Base-by-base conservation (phyloP, 2,113 vertebrate species). In the Trachemys scripta region DNA sequence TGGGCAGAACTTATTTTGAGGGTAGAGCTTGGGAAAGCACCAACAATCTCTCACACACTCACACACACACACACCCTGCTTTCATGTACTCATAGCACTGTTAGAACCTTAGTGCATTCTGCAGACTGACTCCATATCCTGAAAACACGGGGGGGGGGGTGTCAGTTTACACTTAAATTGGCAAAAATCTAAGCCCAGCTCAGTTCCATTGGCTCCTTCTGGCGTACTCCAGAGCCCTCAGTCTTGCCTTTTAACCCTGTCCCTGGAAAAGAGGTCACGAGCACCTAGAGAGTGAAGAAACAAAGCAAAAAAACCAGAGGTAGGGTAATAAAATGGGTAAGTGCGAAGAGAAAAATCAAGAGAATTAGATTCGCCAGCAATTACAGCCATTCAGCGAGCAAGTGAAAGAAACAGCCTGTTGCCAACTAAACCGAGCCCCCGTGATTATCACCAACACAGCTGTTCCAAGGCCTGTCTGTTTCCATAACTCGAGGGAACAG, bases 401-500 rank as follows among this genome's bases (percentile, higher is more conserved):
- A 84, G 47, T n/a, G 27, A 80, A 86, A 84, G 87, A 80, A 93
- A 82, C 91, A 89, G 90, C 81, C 91, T 56, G 85, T 0, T 2
- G 76, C 57, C 42, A 38, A 76, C 90, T 35, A 82, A 65, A 89
- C 57, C 2, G 0, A 96, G 85, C 75, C 91, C 14, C 0, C 1
- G 76, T 50, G 81, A 75, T 84, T 8, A 0, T 85, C 84, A 95
- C 38, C 88, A 92, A 51, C 69, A 87, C 87, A 82, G 91, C 96
- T 95, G 95, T 95, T 95, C 82, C 86, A 38, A 24, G 0, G 0
- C 56, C 93, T 87, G 89, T 89, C 84, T 82, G 49, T 8, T 84
- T 65, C 91, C 93, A 54, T 72, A 91, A n/a, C 51, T 87, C 54
- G 54, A 35, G 85, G 81, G 86, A 95, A 35, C 38, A 93, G 91